phyloP scores from a whole-genome alignment of 2,888 invertebrate genomes.

The Protophormia terraenovae region DNA sequence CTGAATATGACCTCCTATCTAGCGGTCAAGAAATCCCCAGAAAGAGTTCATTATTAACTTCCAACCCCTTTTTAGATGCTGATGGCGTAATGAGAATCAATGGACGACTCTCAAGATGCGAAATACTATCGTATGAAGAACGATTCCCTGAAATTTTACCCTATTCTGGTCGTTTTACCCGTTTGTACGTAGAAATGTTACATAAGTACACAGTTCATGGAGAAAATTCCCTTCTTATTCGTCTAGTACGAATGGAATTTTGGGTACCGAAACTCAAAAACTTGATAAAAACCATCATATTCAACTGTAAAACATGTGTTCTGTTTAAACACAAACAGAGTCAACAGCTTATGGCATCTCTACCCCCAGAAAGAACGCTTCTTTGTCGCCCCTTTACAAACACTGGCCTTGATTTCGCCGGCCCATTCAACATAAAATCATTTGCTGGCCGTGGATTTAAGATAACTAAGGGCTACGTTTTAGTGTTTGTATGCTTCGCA shows the following conservation, averaged over 20 bases:
- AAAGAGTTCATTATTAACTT: too few relatives aligned
- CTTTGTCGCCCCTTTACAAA: too few relatives aligned
- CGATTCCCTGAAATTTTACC: not conserved
- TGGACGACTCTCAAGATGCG: not conserved
- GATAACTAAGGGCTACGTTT: too few relatives aligned
- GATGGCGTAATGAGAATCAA: not conserved
- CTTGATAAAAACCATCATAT: too few relatives aligned
- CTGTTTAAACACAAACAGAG: too few relatives aligned
- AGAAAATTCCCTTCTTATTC: not conserved
- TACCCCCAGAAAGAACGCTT: too few relatives aligned
- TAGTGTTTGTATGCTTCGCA: too few relatives aligned
- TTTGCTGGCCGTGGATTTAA: too few relatives aligned
- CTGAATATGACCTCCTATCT: not conserved
- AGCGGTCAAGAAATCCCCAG: not conserved
- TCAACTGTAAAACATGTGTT: too few relatives aligned
- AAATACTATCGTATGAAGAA: not conserved
- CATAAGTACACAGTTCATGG: not conserved
- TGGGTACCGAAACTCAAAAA: not conserved
- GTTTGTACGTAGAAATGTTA: not conserved
- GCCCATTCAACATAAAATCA: too few relatives aligned
- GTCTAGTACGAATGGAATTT: not conserved
- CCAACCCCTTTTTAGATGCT: not conserved
- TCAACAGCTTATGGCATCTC: too few relatives aligned
- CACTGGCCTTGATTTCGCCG: too few relatives aligned
- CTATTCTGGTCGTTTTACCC: not conserved